These are phyloP conservation scores for Taenaris catops DNA, from an alignment of 2,888 invertebrate genomes.

Conservation along the genomic window DNA sequence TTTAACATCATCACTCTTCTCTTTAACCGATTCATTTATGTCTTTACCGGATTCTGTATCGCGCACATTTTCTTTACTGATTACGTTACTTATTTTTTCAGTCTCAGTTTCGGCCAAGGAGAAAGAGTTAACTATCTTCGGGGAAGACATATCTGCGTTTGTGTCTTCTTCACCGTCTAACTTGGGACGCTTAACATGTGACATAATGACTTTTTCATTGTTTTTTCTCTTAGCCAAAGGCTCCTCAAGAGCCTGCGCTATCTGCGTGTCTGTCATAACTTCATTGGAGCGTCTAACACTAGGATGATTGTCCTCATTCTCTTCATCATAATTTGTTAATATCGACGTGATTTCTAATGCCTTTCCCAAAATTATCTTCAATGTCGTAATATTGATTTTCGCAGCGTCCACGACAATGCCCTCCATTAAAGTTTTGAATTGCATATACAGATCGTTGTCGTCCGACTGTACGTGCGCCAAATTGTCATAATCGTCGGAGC, in stretches of 20 bases:
- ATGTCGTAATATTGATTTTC: slow-evolving; percentile 31
- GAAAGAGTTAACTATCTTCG: slow-evolving; percentile 26
- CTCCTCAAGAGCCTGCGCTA: slow-evolving; percentile 30
- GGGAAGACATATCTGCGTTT: slow-evolving; percentile 15
- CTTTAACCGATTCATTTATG: neutral
- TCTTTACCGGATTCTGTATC: slow-evolving; percentile 8
- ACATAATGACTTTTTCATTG: neutral
- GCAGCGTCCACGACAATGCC: slow-evolving; percentile 37
- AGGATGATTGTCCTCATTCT: slow-evolving; percentile 15
- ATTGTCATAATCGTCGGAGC: slow-evolving; percentile 22
- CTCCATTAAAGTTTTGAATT: slow-evolving; percentile 45
- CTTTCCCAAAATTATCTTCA: slow-evolving; percentile 38
- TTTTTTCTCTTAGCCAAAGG: slow-evolving; percentile 10
- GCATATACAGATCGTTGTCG: slow-evolving; percentile 34
- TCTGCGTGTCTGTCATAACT: slow-evolving; percentile 35
- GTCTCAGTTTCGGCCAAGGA: slow-evolving; percentile 22
- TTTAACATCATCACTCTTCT: neutral
- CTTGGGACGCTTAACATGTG: slow-evolving; percentile 1
- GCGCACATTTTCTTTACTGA: slow-evolving; percentile 13
- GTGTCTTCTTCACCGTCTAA: neutral
- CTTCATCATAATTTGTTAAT: slow-evolving; percentile 35
- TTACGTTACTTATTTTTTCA: slow-evolving; percentile 11
- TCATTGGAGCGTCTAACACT: slow-evolving; percentile 13
- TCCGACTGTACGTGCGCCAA: slow-evolving; percentile 7
- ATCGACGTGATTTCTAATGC: slow-evolving; percentile 46